These are phyloP conservation scores for Prionailurus viverrinus DNA, from an alignment of 2,113 vertebrate species.

Conservation along the genomic window DNA sequence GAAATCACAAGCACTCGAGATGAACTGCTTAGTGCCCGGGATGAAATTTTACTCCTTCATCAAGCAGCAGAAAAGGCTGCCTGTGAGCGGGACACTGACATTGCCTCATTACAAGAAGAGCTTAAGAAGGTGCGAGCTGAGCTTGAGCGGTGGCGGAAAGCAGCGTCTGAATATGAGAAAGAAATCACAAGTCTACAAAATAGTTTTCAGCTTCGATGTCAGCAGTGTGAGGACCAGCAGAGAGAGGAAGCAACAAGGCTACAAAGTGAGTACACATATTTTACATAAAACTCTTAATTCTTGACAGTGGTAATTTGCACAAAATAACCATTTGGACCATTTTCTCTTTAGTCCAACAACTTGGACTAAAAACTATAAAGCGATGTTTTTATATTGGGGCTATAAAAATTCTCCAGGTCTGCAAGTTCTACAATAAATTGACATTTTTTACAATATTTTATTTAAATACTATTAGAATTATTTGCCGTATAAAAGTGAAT, in stretches of 20 bases:
- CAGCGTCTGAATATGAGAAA: conserved; percentile 92
- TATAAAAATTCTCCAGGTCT: conserved; percentile 14
- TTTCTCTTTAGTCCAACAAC: not conserved
- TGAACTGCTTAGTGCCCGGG: conserved; percentile 94
- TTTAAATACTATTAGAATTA: conserved; percentile 23
- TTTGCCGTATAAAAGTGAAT: not conserved
- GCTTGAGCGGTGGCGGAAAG: conserved; percentile 93
- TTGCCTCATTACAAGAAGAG: conserved; percentile 92
- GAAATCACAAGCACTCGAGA: conserved; percentile 93
- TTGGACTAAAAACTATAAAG: not conserved
- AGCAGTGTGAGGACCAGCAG: conserved; percentile 90
- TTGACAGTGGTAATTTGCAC: not conserved
- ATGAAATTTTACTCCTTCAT: conserved; percentile 94
- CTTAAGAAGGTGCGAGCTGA: conserved; percentile 90
- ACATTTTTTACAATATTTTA: not conserved
- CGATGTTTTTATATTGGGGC: not conserved
- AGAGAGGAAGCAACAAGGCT: conserved; percentile 89
- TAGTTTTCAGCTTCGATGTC: conserved; percentile 91
- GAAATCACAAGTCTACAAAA: conserved; percentile 93
- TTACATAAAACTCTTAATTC: conserved; percentile 23
- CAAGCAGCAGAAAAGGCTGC: conserved; percentile 92
- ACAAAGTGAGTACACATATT: conserved; percentile 87
- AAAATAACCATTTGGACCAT: not conserved
- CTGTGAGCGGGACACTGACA: conserved; percentile 92
- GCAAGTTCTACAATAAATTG: conserved; percentile 3